Conservation (phyloP, 2,888 invertebrate species). For the Siphlonurus alternatus region DNA sequence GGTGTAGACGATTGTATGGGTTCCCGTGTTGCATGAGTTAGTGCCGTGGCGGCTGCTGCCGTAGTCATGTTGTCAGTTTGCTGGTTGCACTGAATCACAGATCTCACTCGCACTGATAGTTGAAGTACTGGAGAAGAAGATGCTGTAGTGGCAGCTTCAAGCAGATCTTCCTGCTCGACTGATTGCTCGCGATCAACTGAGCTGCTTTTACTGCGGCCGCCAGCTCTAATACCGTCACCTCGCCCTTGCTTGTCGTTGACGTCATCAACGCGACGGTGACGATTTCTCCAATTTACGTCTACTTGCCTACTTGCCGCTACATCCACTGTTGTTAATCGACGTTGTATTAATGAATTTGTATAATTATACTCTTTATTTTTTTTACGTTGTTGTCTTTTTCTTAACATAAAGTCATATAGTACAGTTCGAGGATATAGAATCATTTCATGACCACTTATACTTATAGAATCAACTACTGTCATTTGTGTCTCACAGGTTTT, state of each 20-base stretch:
- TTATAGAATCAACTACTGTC: background rate
- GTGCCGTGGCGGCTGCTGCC: background rate
- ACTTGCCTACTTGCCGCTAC: no score
- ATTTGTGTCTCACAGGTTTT: no score
- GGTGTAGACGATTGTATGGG: background rate
- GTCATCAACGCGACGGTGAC: no score
- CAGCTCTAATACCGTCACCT: background rate
- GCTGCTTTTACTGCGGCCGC: background rate
- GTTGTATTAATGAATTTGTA: background rate
- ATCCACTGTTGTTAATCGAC: background rate
- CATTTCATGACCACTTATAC: background rate
- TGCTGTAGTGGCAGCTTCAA: no score
- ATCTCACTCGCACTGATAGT: background rate
- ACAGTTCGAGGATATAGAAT: background rate
- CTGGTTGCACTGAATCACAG: background rate
- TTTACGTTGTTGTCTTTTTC: background rate
- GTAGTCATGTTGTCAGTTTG: background rate
- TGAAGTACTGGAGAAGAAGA: background rate
- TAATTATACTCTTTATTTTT: background rate
- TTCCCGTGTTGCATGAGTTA: background rate
- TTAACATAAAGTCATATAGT: background rate
- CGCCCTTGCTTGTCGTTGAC: no score
- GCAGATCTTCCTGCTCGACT: no score
- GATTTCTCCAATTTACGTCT: no score
- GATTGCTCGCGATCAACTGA: background rate